Conservation (phyloP, 64 coral and sea anemone species). For the Stylophora pistillata region DNA sequence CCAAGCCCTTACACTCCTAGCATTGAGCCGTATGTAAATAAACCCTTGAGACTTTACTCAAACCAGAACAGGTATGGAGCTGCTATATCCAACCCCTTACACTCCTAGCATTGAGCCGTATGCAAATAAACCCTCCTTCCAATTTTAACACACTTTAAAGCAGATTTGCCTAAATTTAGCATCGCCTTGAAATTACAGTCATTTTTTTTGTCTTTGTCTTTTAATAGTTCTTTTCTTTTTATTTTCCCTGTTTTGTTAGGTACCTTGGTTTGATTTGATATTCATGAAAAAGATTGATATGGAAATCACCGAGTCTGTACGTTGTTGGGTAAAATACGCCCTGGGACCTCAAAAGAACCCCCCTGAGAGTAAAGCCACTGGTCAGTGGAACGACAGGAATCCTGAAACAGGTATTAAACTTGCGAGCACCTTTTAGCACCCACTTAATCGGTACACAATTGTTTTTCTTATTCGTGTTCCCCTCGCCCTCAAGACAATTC, state of each 20-base stretch:
- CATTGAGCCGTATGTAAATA: no score
- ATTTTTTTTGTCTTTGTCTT: no score
- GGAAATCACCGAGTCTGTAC: constrained; percentile 77
- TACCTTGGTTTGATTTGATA: constrained; percentile 79
- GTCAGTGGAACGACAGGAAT: constrained; percentile 18
- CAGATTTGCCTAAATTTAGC: no score
- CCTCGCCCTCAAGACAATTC: no score
- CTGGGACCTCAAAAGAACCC: constrained; percentile 70
- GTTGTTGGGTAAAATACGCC: constrained; percentile 76
- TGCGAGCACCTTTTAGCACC: constrained; percentile 1
- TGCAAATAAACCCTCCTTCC: no score
- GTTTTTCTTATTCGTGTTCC: not conserved
- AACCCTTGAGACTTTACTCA: no score
- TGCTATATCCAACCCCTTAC: no score
- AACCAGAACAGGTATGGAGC: no score
- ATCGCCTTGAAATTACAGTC: no score
- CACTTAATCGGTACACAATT: not conserved
- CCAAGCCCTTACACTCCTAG: not conserved
- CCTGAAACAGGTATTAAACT: constrained; percentile 44
- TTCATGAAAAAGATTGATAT: constrained; percentile 86
- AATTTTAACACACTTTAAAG: no score
- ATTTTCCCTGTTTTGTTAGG: constrained; percentile 29
- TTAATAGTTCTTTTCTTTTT: no score
- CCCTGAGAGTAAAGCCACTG: constrained; percentile 3
- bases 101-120: no score